phyloP scores from a whole-genome alignment of 1,140 invertebrate species.

The Sycobia sp. region DNA sequence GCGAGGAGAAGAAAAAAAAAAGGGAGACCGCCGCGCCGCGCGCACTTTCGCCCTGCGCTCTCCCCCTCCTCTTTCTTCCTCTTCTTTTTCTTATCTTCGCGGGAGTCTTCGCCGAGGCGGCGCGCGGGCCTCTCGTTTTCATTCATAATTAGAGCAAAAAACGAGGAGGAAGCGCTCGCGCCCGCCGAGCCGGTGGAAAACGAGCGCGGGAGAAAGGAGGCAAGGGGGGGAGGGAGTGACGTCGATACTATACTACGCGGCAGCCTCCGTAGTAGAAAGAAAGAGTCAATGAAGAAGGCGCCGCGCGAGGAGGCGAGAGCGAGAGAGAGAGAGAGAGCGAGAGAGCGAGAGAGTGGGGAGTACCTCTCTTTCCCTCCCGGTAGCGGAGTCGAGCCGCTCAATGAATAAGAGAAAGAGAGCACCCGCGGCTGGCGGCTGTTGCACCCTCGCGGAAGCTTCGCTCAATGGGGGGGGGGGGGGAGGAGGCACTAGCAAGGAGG shows the following conservation, averaged over 20 bases:
- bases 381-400: conserved; percentile 46
- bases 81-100: too few species aligned
- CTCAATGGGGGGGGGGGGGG: conserved; percentile 32
- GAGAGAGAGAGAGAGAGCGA: too few species aligned
- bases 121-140: conserved; percentile 46
- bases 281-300: conserved; percentile 63
- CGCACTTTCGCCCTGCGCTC: too few species aligned
- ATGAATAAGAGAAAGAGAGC: conserved; percentile 55
- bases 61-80: too few species aligned
- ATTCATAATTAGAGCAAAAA: conserved; percentile 63
- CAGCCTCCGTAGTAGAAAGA: conserved; percentile 59
- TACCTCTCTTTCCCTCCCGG: too few species aligned
- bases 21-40: too few species aligned
- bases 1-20: too few species aligned
- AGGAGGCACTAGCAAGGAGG: conserved; percentile 8
- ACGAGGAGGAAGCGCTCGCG: conserved; percentile 6
- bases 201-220: conserved; percentile 9
- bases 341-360: too few species aligned
- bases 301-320: conserved; percentile 40
- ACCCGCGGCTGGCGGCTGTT: conserved; percentile 43
- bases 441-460: conserved; percentile 38
- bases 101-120: neutral
- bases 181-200: conserved; percentile 3
- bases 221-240: conserved; percentile 6
- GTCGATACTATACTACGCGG: conserved; percentile 47